phyloP scores from a whole-genome alignment of 2,888 invertebrate species.

The Alviniconcha strummeri region DNA sequence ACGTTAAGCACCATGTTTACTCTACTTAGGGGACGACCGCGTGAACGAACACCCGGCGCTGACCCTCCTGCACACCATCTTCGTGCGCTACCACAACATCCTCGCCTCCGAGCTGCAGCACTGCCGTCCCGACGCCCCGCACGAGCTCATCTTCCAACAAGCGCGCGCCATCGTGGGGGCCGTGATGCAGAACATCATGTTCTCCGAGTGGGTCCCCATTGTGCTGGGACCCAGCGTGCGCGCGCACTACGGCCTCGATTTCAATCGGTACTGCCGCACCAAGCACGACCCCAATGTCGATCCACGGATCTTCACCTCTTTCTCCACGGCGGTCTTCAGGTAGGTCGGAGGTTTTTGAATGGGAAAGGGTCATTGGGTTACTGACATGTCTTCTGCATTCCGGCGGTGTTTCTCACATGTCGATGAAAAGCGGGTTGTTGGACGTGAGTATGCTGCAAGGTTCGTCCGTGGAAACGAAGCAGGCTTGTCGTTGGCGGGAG shows the following conservation, averaged over 20 bases:
- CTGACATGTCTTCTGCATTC: neutral
- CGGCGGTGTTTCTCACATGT: no score
- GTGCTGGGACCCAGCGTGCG: conserved; percentile 79
- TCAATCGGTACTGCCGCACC: neutral
- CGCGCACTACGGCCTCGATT: no score
- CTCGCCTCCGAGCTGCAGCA: conserved; percentile 39
- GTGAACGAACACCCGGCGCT: conserved; percentile 51
- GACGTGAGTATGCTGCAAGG: neutral
- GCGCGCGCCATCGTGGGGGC: conserved; percentile 77
- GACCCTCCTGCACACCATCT: conserved; percentile 46
- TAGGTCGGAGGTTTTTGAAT: neutral
- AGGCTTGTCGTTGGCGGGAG: no score
- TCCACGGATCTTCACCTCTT: conserved; percentile 19
- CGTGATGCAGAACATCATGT: conserved; percentile 61
- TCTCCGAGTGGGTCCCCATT: conserved; percentile 71
- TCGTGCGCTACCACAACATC: conserved; percentile 51
- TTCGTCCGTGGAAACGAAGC: neutral
- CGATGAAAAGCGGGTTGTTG: neutral
- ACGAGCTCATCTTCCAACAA: conserved; percentile 78
- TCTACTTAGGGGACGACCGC: conserved; percentile 46
- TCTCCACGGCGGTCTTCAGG: conserved; percentile 16
- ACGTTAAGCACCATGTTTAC: no score
- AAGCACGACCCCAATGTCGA: neutral
- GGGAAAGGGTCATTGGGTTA: neutral
- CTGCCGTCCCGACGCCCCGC: conserved; percentile 26